Conservation (phyloP, 2,888 invertebrate species). For the Carpatolechia fugitivella region DNA sequence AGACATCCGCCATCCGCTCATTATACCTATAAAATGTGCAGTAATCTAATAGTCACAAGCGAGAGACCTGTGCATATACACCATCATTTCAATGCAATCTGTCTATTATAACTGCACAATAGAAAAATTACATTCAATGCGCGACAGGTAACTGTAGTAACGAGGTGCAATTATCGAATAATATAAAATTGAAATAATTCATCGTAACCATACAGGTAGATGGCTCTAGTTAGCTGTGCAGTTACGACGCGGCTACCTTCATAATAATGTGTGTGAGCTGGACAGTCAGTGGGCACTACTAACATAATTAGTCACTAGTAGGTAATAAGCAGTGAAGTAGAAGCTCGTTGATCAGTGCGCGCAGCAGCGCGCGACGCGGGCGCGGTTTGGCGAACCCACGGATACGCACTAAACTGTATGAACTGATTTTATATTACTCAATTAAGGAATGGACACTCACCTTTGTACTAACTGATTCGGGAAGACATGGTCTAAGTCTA, state of each 20-base stretch:
- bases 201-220: conserved; percentile 24
- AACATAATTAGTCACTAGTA: conserved; percentile 34
- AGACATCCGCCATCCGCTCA: no score
- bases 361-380: conserved; percentile 22
- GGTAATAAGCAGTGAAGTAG: conserved; percentile 26
- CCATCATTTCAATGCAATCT: background rate
- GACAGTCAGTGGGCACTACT: conserved; percentile 28
- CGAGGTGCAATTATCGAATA: conserved; percentile 26
- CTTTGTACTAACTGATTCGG: no score
- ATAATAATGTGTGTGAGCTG: conserved; percentile 25
- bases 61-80: no score
- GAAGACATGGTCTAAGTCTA: no score
- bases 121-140: conserved; percentile 13
- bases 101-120: conserved; percentile 11
- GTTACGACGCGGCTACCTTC: no score
- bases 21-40: no score
- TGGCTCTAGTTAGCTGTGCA: conserved; percentile 22
- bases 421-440: no score
- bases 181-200: conserved; percentile 43
- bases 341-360: conserved; percentile 24
- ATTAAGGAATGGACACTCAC: no score
- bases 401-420: background rate
- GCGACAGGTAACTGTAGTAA: conserved; percentile 9
- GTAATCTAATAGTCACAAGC: no score
- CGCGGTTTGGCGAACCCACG: background rate